phyloP scores from a whole-genome alignment of 2,797 vertebrate genomes.

The Mus caroli region DNA sequence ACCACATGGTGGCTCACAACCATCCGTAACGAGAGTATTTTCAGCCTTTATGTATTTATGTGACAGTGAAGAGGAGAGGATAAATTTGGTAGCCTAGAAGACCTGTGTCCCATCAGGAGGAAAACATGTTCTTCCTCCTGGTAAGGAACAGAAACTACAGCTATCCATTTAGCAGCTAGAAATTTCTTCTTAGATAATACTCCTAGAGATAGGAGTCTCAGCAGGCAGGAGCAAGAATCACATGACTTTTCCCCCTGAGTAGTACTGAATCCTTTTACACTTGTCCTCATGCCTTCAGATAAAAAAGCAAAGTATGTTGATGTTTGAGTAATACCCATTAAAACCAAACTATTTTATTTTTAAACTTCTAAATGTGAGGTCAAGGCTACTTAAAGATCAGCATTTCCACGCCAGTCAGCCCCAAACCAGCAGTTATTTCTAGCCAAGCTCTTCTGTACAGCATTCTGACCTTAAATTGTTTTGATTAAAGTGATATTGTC shows the following conservation, averaged over 20 bases:
- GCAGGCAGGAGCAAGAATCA: conserved; percentile 65
- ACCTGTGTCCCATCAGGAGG: conserved; percentile 79
- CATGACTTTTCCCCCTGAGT: not conserved
- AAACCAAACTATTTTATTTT: conserved; percentile 44
- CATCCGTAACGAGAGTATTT: no score
- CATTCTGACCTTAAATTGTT: conserved; percentile 53
- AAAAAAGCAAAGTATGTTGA: conserved; percentile 22
- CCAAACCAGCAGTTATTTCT: conserved; percentile 12
- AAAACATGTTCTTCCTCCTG: conserved; percentile 83
- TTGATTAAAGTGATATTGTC: conserved; percentile 55
- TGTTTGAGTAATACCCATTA: conserved; percentile 49
- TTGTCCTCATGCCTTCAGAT: conserved; percentile 32
- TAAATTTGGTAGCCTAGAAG: conserved; percentile 83
- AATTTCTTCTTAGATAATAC: conserved; percentile 79
- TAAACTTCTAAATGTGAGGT: conserved; percentile 33
- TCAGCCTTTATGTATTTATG: conserved; percentile 68
- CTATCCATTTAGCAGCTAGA: conserved; percentile 79
- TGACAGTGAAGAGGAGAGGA: conserved; percentile 53
- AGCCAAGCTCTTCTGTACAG: conserved; percentile 37
- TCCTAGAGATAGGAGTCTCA: conserved; percentile 61
- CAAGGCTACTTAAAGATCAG: conserved; percentile 19
- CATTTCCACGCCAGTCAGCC: not conserved
- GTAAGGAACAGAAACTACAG: conserved; percentile 66
- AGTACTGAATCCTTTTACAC: conserved; percentile 54
- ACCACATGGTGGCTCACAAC: no score